A percentile compares a stretch with the other conserved stretches of the same genome.
These are phyloP conservation scores for Hoplostethus atlanticus DNA, from an alignment of 2,797 vertebrate genomes.

Conservation along the genomic window DNA sequence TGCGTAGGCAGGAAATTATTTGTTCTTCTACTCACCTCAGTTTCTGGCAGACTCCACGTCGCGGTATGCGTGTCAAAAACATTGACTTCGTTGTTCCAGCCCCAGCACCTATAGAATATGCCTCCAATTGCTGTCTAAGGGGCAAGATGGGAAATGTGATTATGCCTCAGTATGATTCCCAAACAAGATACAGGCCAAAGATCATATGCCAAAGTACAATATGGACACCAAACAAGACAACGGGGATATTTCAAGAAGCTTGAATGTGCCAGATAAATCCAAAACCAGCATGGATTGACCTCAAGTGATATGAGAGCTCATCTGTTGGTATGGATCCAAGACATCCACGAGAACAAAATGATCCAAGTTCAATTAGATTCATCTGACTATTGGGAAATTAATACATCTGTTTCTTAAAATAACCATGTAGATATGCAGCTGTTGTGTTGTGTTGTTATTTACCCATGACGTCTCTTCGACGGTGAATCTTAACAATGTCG, in stretches of 20 bases:
- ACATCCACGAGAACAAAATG: too few species aligned
- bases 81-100: constrained; percentile 95
- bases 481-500: constrained; percentile 82
- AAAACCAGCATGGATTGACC: too few species aligned
- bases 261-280: too few species aligned
- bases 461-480: constrained; percentile 95
- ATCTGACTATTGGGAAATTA: too few species aligned
- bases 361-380: too few species aligned
- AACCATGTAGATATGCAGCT: not conserved
- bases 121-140: constrained; percentile 71
- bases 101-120: constrained; percentile 87
- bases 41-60: constrained; percentile 89
- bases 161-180: not conserved
- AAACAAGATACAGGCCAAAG: not conserved
- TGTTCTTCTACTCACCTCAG: constrained; percentile 77
- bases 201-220: too few species aligned
- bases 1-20: not conserved
- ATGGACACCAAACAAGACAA: too few species aligned
- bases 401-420: too few species aligned
- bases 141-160: not conserved
- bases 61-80: constrained; percentile 88
- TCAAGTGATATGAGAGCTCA: too few species aligned
- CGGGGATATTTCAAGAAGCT: too few species aligned
- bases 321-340: too few species aligned
- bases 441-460: not conserved